These are phyloP conservation scores for Ypsolopha sequella DNA, from an alignment of 2,888 invertebrate genomes.

Conservation along the genomic window DNA sequence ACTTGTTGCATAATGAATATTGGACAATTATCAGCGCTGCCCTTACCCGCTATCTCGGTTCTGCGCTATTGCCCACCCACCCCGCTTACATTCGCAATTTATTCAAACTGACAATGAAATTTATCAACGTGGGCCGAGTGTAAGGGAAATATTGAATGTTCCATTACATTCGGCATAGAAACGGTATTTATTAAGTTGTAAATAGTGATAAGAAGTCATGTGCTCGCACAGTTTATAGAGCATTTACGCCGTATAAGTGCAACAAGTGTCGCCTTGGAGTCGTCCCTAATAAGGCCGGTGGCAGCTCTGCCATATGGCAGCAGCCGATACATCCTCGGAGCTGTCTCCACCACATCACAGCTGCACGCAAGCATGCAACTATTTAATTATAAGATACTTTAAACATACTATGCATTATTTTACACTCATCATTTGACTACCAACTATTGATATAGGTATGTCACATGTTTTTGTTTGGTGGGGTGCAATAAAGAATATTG, in stretches of 20 bases:
- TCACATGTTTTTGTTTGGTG: too few relatives aligned
- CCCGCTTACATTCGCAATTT: background rate
- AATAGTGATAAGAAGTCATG: slow-evolving; percentile 41
- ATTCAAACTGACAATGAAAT: background rate
- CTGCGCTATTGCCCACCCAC: background rate
- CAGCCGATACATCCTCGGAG: slow-evolving; percentile 50
- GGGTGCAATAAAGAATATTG: too few relatives aligned
- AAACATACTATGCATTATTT: too few relatives aligned
- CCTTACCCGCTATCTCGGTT: background rate
- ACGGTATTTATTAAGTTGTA: slow-evolving; percentile 24
- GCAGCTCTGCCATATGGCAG: slow-evolving; percentile 62
- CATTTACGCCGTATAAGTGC: slow-evolving; percentile 67
- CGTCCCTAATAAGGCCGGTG: slow-evolving; percentile 55
- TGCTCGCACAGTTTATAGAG: slow-evolving; percentile 47
- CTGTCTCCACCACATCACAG: slow-evolving; percentile 17
- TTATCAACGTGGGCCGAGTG: background rate
- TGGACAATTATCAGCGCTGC: background rate
- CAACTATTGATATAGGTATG: too few relatives aligned
- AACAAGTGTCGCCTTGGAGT: slow-evolving; percentile 66
- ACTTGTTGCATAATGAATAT: slow-evolving; percentile 57
- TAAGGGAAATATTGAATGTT: background rate
- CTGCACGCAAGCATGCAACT: slow-evolving; percentile 18
- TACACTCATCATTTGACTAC: too few relatives aligned
- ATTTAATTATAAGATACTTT: too few relatives aligned
- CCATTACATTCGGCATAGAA: slow-evolving; percentile 16